A percentile compares a stretch with the other conserved stretches of the same genome.
Conservation (phyloP, 2,888 invertebrate genomes). For the Xanthorhoe spadicearia region DNA sequence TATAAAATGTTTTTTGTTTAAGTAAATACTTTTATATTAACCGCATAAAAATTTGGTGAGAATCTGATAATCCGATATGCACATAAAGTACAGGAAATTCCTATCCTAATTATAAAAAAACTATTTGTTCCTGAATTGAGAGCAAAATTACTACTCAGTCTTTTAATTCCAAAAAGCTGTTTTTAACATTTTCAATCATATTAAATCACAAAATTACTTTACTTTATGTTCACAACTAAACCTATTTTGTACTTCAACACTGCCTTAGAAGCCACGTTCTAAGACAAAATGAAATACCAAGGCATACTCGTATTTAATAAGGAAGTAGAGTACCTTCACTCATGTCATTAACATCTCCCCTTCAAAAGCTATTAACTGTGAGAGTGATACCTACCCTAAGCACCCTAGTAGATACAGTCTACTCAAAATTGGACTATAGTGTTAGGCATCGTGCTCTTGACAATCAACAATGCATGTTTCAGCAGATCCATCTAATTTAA, state of each 20-base stretch:
- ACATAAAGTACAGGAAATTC: no score
- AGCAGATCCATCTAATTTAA: not conserved
- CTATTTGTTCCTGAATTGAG: no score
- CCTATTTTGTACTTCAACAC: not conserved
- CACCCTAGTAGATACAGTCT: slow-evolving; percentile 4
- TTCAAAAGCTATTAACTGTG: slow-evolving; percentile 41
- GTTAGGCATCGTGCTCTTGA: no score
- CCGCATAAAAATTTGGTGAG: no score
- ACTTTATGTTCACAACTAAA: not conserved
- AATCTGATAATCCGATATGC: no score
- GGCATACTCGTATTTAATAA: slow-evolving; percentile 44
- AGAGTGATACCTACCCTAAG: slow-evolving; percentile 29
- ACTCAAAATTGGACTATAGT: not conserved
- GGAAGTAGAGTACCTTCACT: slow-evolving; percentile 47
- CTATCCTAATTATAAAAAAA: no score
- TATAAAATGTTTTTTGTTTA: no score
- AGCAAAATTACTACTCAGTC: no score
- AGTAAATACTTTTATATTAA: no score
- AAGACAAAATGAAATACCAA: slow-evolving; percentile 40
- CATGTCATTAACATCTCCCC: slow-evolving; percentile 51
- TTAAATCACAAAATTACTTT: no score
- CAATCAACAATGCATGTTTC: not conserved
- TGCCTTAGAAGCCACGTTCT: slow-evolving; percentile 3
- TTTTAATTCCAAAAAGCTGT: no score
- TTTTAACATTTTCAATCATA: no score